Evolutionary conservation across 2,113 vertebrate genomes (phyloP), one percentile per base, ranked within the genome.

Genomic region (Camelus bactrianus): DNA sequence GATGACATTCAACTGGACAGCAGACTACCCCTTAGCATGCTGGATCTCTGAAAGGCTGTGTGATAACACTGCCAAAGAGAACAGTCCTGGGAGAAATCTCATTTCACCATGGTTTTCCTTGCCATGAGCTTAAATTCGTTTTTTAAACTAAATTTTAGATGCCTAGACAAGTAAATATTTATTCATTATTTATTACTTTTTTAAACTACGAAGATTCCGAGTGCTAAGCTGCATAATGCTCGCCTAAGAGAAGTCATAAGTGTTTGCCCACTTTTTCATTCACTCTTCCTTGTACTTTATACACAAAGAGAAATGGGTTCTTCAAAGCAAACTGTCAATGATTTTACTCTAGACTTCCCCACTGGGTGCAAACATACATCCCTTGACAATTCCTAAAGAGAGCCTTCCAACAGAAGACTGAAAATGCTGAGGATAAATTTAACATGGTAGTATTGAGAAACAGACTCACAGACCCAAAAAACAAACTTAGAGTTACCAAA

Each of bases 1-100:
- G 91, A 94, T 92, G 93, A 97, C 86, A 97, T 96, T 98, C 97
- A 97, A 95, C 89, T 73, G 98, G 96, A 97, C 93, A 97, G 94
- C 97, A 95, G 82, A 79, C n/a, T 80, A 96, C 75, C 89, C 89
- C 94, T 96, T 80, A 95, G 76, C 26, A 26, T 60, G 92, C 73
- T 91, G 97, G 73, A 70, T 97, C 95, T 91, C 79, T 73, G 91
- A 96, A 96, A 96, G 96, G 54, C 62, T 69, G 38, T 16, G 75
- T 42, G 93, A n/a, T 83, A 91, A 90, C 83, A 92, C 94, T 97
- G 98, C 72, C 88, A 97, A 93, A 76, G 62, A 93, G 87, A 98
- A 95, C 28, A 32, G 93, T 84, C 84, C 65, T 54, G 84, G 56
- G 52, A 96, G 88, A 91, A 97, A 97, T 70, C 54, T 79, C 79